Percentiles rank a stretch among this genome's conserved stretches.
phyloP scores from a whole-genome alignment of 2,113 vertebrate genomes.

The Nettapus auritus region DNA sequence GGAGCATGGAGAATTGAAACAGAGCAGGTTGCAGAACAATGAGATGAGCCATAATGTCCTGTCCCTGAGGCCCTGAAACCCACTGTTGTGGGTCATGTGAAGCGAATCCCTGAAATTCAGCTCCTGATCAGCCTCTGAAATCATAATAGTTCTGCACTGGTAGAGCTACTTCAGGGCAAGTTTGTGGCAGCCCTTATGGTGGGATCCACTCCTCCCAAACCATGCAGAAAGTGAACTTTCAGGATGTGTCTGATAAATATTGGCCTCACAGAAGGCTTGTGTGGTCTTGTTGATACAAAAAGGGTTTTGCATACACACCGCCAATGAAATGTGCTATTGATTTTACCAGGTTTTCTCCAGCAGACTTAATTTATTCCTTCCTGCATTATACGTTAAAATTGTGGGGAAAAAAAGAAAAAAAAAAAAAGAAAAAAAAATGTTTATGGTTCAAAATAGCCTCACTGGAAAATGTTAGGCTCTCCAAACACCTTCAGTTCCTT shows the following conservation, averaged over 20 bases:
- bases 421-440: too few relatives aligned
- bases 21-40: background rate
- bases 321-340: background rate
- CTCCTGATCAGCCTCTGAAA: background rate
- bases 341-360: background rate
- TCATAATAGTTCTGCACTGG: background rate
- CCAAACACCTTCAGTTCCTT: background rate
- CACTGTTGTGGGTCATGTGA: fast-evolving
- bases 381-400: background rate
- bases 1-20: background rate
- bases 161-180: background rate
- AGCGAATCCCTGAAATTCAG: background rate
- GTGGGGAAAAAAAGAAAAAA: too few relatives aligned
- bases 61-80: background rate
- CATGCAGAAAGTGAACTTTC: background rate
- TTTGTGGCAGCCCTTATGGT: background rate
- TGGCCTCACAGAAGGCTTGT: background rate
- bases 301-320: background rate
- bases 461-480: background rate
- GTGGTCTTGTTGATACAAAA: background rate
- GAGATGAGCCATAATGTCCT: background rate
- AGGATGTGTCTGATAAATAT: fast-evolving
- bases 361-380: background rate
- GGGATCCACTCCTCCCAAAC: background rate
- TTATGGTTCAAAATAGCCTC: background rate